Conservation (phyloP, 2,888 invertebrate species). For the Caenorhabditis sp. region DNA sequence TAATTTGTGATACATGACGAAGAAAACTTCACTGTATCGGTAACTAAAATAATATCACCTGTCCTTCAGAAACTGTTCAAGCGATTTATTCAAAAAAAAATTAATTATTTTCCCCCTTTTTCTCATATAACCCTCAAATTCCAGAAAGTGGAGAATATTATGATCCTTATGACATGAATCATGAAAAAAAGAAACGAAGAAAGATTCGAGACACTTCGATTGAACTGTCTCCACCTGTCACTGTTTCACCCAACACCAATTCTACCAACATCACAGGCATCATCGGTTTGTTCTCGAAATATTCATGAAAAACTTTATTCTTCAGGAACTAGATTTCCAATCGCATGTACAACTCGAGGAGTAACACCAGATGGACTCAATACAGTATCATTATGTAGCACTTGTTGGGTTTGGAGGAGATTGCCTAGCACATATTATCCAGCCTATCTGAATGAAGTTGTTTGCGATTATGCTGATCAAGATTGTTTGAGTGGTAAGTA, state of each 20-base stretch:
- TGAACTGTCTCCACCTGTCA: conserved; percentile 10
- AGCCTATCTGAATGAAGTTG: conserved; percentile 43
- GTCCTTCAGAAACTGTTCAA: no score
- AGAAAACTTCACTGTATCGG: no score
- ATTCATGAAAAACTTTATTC: no score
- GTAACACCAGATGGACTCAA: conserved; percentile 35
- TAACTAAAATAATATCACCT: no score
- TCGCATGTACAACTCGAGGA: conserved; percentile 38
- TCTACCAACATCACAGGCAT: conserved; percentile 34
- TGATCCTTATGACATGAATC: conserved; percentile 12
- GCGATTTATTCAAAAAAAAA: conserved; percentile 1
- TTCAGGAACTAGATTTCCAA: conserved; percentile 23
- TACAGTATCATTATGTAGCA: conserved; percentile 39
- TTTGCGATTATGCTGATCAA: conserved; percentile 40
- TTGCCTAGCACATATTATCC: conserved; percentile 46
- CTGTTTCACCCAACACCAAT: conserved; percentile 16
- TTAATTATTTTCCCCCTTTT: neutral
- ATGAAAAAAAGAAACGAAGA: conserved; percentile 7
- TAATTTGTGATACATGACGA: no score
- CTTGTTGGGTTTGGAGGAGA: conserved; percentile 47
- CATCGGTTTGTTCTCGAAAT: conserved; percentile 22
- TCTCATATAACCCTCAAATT: no score
- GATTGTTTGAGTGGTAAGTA: conserved; percentile 35
- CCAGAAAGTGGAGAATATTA: conserved; percentile 19
- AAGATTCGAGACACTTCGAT: conserved; percentile 14